Evolutionary conservation across 2,888 invertebrate species (phyloP), one percentile per base, ranked within the genome.

Genomic region (Panzeria rudis): DNA sequence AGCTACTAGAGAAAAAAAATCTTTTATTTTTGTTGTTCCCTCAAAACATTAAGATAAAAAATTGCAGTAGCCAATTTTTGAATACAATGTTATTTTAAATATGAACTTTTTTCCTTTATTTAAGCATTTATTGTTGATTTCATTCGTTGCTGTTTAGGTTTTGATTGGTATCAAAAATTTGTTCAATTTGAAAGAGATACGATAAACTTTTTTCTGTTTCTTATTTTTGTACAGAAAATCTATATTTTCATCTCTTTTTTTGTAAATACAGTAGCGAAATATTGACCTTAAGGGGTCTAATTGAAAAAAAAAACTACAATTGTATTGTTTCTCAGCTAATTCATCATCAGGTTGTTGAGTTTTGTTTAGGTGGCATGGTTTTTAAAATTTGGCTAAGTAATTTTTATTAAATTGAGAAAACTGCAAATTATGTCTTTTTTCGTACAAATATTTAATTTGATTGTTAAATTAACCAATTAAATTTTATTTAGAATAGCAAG

Each of bases 11-110:
- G 29, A 66, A 32, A 77, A 56, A 80, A 75, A 85, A 61, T 68
- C 61, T 25, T 73, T 76, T 56, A 78, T 77, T 81, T 71, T 69
- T 61, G 38, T 62, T 77, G 47, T 72, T 79, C 79, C 76, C 81
- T 84, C 86, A 71, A 86, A 86, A 83, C 83, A 83, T 83, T 82
- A 56, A 83, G 84, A 80, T 77, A 79, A 83, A 76, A 89, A 91
- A 90, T 88, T 90, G 90, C 91, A 90, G 91, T 91, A 91, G 91
- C 82, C 91, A 88, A 90, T 88, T 89, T 91, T 91, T 90, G 89
- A 77, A 62, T 77, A 73, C 76, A 80, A 80, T 86, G 83, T 86
- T 83, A 71, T 80, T 83, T 86, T 83, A 77, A 83, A 86, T 86
- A 84, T 77, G 66, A 85, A 54, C 64, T 77, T 66, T 38, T 59